Base-by-base conservation (phyloP, 2,113 vertebrate genomes). In the Cololabis saira region DNA sequence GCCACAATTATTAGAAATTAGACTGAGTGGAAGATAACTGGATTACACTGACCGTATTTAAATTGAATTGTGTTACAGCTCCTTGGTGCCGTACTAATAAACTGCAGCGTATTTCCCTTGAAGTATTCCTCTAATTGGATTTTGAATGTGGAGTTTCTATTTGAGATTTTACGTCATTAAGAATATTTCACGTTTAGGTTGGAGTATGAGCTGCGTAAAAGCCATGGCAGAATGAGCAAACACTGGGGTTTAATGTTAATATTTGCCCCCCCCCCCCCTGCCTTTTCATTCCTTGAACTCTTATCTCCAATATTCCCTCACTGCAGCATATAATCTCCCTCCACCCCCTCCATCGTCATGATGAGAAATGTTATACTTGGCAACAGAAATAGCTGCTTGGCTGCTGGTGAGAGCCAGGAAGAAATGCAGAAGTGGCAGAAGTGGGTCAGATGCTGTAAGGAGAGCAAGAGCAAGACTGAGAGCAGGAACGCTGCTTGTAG, bases 281-380 rank as follows among this genome's bases (percentile, higher is more conserved):
- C n/a, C n/a, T n/a, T n/a, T n/a, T n/a, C 12, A 45, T 75, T 69
- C 50, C 58, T 75, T 27, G 24, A 5, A 27, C 24, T 27, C 24
- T 50, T 53, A 41, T 17, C 49, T 14, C 44, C 42, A 27, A 27
- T 27, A 27, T 67, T 61, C 63, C 52, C 63, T 72, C 44, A 18
- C 53, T 63, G 72, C 66, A 61, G 40, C 61, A 68, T 33, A 74
- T 72, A 33, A 78, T 74, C 75, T 67, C 64, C 56, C 51, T 54
- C 42, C 10, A 11, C 33, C 47, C 50, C 75, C 52, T 60, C 75
- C 42, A 37, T 87, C 87, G 86, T 90, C 78, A 74, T 90, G 90
- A 88, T 83, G 83, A 78, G 81, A 87, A 89, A 85, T 82, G 90
- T 83, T 89, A 84, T 65, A 92, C 68, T 91, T 90, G 85, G 87